Base-by-base conservation (phyloP, 30 jellyfish, hydroid and myxozoan genomes). In the Morbakka virulenta region DNA sequence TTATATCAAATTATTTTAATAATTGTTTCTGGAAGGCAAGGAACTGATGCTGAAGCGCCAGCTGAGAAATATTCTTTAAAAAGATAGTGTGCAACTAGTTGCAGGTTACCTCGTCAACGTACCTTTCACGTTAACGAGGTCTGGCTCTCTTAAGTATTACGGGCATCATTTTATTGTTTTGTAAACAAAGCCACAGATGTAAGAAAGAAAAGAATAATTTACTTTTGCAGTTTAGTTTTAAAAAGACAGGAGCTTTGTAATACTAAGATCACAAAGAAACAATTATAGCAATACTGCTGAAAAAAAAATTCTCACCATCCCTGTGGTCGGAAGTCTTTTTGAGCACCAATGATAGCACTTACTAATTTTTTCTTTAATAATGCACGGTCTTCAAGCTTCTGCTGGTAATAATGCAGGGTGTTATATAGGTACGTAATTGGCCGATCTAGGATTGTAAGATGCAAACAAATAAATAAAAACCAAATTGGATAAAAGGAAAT, bases 351-450 rank as follows among this genome's bases (percentile, higher is more conserved):
- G 26, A 90, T 78, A 27, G 86, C 86, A n/a, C 85, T 84, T 13
- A 80, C 96, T 2, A 91, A 80, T 62, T 80, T 84, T 88, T 80
- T 78, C 63, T 85, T 91, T 2, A 91, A 69, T 17, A 73, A 33
- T 4, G 84, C 72, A 22, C 91, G 82, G 41, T 84, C 96, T n/a
- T 74, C 69, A 21, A 91, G 96, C 32, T 83, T 79, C 48, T 79
- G 77, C 52, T 84, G 90, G 25, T 74, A 91, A 62, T 84, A 83
- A 41, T 89, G 91, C 75, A 89, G 85, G 0, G 98, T 90, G 83
- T 84, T 84, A 70, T 84, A 90, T 32, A 83, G 82, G 31, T 77
- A 84, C 13, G 98, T 83, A 68, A 84, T 90, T 2, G 96, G 96
- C 29, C 94, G 96, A 62, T 83, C 98, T 83, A 73, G 26, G 66